phyloP scores from a whole-genome alignment of 2,888 invertebrate species.

The Lasioglossum marginatum region DNA sequence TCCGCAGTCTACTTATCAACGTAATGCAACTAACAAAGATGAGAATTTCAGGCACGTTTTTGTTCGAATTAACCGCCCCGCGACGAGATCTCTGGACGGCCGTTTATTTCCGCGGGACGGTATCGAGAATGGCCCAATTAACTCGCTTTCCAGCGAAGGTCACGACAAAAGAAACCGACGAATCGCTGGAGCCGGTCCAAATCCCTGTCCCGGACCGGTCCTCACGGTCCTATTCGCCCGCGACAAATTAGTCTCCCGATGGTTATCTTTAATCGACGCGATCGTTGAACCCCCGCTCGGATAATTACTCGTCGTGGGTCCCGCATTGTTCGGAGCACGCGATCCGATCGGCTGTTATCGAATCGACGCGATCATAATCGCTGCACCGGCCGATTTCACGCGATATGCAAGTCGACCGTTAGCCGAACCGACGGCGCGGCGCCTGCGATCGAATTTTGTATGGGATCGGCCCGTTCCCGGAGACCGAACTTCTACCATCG shows the following conservation, averaged over 20 bases:
- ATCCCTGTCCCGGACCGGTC: neutral
- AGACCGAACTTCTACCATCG: no score
- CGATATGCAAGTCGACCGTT: neutral
- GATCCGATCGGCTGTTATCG: neutral
- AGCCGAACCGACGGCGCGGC: no score
- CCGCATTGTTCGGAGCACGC: neutral
- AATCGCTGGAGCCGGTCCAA: conserved; percentile 17
- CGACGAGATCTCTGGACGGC: neutral
- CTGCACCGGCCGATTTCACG: neutral
- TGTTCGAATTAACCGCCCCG: neutral
- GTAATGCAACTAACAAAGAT: no score
- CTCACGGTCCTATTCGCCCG: neutral
- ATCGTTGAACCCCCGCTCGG: neutral
- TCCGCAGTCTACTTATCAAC: no score
- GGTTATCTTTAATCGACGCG: conserved; percentile 14
- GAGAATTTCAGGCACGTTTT: neutral
- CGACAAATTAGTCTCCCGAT: conserved; percentile 15
- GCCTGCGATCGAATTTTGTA: no score
- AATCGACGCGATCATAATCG: neutral
- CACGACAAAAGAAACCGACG: conserved; percentile 30
- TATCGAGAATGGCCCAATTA: conserved; percentile 44
- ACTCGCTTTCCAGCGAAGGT: conserved; percentile 32
- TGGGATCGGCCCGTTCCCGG: no score
- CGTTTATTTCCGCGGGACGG: conserved; percentile 3
- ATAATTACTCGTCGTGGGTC: neutral